Conservation (phyloP, 2,113 vertebrate species). For the Actinemys pallida region DNA sequence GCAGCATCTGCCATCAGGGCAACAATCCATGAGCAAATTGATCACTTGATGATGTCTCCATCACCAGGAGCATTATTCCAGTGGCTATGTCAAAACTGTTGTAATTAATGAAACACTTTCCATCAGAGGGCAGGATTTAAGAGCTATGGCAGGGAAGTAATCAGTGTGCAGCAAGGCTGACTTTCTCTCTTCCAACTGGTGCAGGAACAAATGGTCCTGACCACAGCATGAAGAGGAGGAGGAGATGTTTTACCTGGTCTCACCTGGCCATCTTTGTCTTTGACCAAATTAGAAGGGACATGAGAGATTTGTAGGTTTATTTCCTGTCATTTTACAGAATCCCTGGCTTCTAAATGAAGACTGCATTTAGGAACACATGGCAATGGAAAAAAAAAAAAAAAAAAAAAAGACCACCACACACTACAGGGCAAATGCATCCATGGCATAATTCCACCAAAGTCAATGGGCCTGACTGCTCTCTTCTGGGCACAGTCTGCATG, state of each 20-base stretch:
- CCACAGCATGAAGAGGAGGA: background rate
- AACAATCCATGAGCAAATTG: background rate
- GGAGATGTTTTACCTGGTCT: background rate
- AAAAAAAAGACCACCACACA: background rate
- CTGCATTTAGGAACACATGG: background rate
- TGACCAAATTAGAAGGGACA: background rate
- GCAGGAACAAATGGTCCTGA: slow-evolving; percentile 12
- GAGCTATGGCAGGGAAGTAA: background rate
- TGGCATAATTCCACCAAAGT: background rate
- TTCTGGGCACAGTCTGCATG: background rate
- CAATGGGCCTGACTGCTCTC: background rate
- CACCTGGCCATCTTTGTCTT: background rate
- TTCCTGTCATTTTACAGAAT: slow-evolving; percentile 2
- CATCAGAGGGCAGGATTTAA: background rate
- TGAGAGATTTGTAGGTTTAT: background rate
- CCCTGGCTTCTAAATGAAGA: background rate
- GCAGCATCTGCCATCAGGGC: background rate
- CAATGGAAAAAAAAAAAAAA: background rate
- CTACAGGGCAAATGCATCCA: background rate
- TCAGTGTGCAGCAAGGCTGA: accelerated
- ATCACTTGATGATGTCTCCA: background rate
- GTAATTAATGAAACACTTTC: slow-evolving; percentile 2
- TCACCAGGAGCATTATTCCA: background rate
- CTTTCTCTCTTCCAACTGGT: background rate
- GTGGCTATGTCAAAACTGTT: accelerated